Conservation (phyloP, 2,888 invertebrate species). For the Nemapogon koenigi region DNA sequence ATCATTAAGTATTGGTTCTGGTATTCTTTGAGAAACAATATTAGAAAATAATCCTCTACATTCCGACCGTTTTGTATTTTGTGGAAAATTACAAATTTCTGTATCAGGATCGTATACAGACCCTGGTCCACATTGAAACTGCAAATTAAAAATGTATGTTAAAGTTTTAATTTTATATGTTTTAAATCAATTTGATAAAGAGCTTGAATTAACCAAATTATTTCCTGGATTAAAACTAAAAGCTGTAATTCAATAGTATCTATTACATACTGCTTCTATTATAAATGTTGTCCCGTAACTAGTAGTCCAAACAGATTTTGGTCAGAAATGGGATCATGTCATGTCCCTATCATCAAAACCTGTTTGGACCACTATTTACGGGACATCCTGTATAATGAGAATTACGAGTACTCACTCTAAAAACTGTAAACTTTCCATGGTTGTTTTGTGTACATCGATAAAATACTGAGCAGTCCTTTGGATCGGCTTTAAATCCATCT, state of each 20-base stretch:
- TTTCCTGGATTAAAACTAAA: too few relatives aligned
- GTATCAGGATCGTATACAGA: constrained; percentile 76
- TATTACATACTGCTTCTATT: too few relatives aligned
- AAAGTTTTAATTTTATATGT: not conserved
- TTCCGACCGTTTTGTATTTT: constrained; percentile 70
- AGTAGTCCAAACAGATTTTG: too few relatives aligned
- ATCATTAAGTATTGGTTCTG: constrained; percentile 25
- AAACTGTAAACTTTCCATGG: constrained; percentile 60
- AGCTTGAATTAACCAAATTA: too few relatives aligned
- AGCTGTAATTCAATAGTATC: too few relatives aligned
- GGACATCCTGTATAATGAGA: too few relatives aligned
- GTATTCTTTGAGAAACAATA: constrained; percentile 10
- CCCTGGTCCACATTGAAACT: constrained; percentile 77
- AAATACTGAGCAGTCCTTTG: constrained; percentile 74
- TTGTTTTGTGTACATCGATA: constrained; percentile 76
- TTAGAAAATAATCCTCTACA: constrained; percentile 37
- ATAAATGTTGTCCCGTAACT: too few relatives aligned
- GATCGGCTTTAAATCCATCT: constrained; percentile 77
- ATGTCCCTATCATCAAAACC: too few relatives aligned
- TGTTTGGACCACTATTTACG: too few relatives aligned
- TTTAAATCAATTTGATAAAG: not conserved
- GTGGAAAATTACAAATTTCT: constrained; percentile 74
- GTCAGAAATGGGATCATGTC: too few relatives aligned
- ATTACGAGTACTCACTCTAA: constrained; percentile 47
- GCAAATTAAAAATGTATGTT: constrained; percentile 32